These are phyloP conservation scores for Numida meleagris DNA, from an alignment of 2,113 vertebrate genomes.

Conservation along the genomic window DNA sequence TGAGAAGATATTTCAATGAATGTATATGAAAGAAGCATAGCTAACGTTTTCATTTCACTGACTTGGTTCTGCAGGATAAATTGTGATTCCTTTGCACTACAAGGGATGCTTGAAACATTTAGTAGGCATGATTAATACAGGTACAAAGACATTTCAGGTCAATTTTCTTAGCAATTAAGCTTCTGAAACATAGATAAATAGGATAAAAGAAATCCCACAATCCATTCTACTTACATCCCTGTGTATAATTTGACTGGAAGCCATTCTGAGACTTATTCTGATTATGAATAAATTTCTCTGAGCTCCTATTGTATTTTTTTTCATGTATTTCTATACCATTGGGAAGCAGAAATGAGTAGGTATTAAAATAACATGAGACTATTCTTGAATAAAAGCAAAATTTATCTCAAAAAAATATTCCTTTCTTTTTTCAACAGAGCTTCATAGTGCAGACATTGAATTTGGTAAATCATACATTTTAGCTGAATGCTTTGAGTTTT, in stretches of 20 bases:
- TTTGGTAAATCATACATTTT: background rate
- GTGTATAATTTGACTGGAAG: background rate
- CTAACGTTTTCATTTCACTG: background rate
- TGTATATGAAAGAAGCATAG: background rate
- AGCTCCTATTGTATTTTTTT: slow-evolving; percentile 1
- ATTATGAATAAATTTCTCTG: background rate
- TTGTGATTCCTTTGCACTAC: background rate
- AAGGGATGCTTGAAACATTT: background rate
- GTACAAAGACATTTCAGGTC: background rate
- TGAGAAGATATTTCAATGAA: background rate
- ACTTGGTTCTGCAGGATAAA: background rate
- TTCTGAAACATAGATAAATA: background rate
- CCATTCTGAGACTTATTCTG: background rate
- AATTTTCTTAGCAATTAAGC: background rate
- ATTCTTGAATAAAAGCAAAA: background rate
- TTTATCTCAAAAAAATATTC: background rate
- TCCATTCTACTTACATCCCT: background rate
- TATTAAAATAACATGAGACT: background rate
- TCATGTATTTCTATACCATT: background rate
- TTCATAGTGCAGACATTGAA: background rate
- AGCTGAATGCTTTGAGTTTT: background rate
- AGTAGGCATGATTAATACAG: background rate
- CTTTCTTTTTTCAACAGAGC: background rate
- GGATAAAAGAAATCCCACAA: background rate
- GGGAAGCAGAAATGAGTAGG: background rate